A percentile compares a stretch with the other conserved stretches of the same genome.
These are phyloP conservation scores for Scytalopus superciliaris DNA, from an alignment of 2,113 vertebrate species.

Conservation along the genomic window DNA sequence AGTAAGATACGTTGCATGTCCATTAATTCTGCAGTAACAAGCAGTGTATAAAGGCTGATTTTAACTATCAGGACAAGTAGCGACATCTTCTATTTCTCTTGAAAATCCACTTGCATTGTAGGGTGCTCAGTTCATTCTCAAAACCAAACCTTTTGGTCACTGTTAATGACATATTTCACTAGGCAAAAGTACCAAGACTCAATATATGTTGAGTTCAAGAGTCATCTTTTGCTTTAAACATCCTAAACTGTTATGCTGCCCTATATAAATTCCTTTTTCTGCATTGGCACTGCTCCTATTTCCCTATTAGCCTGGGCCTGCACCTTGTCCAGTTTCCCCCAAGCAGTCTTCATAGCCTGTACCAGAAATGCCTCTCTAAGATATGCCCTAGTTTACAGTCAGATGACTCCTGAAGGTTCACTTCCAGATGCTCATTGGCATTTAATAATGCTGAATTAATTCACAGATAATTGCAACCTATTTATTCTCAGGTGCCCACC, in stretches of 20 bases:
- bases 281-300: not conserved
- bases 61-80: not conserved
- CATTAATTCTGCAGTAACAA: constrained; percentile 28
- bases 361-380: not conserved
- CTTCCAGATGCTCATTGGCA: not conserved
- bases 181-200: not conserved
- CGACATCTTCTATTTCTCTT: not conserved
- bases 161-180: not conserved
- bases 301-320: not conserved
- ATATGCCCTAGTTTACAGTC: not conserved
- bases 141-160: not conserved
- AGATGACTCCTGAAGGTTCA: not conserved
- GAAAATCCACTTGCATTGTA: not conserved
- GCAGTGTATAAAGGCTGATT: not conserved
- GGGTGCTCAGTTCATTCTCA: not conserved
- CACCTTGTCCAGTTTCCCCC: not conserved
- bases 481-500: not conserved
- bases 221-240: not conserved
- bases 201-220: not conserved
- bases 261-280: not conserved
- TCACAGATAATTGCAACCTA: not conserved
- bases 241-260: not conserved
- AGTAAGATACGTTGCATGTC: not conserved
- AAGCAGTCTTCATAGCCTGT: not conserved
- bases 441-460: not conserved